A percentile compares a stretch with the other conserved stretches of the same genome.
Conservation (phyloP, 2,113 vertebrate genomes). For the Empidonax traillii region DNA sequence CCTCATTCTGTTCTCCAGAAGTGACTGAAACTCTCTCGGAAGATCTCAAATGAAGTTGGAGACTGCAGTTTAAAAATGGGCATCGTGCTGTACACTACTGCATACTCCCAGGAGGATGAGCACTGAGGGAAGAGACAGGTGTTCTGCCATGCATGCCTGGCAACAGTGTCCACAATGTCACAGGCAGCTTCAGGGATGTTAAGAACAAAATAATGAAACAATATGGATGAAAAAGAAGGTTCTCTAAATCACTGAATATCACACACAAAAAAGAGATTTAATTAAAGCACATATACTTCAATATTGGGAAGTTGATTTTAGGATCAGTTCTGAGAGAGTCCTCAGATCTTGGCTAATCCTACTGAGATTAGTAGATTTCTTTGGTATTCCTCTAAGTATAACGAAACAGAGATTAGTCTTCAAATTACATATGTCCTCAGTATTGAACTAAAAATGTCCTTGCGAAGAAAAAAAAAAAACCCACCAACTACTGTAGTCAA, state of each 20-base stretch:
- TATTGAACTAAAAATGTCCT: neutral
- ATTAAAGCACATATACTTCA: neutral
- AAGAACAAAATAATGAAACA: neutral
- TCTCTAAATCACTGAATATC: neutral
- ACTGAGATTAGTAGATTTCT: neutral
- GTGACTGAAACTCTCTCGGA: neutral
- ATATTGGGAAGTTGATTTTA: neutral
- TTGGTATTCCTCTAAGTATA: neutral
- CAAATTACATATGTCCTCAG: neutral
- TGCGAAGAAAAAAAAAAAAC: neutral
- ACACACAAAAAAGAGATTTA: neutral
- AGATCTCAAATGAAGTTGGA: neutral
- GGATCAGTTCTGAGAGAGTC: neutral
- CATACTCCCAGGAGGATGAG: neutral
- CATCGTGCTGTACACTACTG: accelerated
- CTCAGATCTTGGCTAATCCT: neutral
- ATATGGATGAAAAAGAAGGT: neutral
- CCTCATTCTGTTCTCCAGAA: neutral
- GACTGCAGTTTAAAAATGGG: neutral
- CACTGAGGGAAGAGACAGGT: neutral
- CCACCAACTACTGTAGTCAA: neutral
- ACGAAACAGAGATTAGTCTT: neutral
- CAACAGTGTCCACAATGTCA: neutral
- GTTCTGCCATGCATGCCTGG: neutral
- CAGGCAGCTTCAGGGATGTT: neutral